Conservation (phyloP, 1,140 invertebrate genomes). For the Drosophila equinoxialis region DNA sequence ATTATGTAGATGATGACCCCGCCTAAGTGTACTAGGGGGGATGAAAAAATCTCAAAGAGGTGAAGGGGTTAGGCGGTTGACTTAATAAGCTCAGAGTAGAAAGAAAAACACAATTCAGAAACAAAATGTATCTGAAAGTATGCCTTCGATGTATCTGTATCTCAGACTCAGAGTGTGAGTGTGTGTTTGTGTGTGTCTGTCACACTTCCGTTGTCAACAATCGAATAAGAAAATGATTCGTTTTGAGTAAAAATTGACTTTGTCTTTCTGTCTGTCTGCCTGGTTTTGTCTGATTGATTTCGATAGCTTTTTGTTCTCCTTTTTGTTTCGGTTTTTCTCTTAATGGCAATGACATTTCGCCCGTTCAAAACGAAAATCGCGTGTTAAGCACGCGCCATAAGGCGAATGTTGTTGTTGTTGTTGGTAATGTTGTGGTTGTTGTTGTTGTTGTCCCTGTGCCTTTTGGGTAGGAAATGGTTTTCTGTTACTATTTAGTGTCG, state of each 20-base stretch:
- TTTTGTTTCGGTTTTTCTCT: slow-evolving; percentile 24
- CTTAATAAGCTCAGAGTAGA: slow-evolving; percentile 1
- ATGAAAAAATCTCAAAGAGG: too few species aligned
- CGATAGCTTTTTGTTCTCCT: slow-evolving; percentile 23
- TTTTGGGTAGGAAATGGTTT: slow-evolving; percentile 67
- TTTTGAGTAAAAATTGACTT: slow-evolving; percentile 4
- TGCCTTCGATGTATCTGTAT: background rate
- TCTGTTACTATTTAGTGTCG: slow-evolving; percentile 58
- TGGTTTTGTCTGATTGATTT: slow-evolving; percentile 3
- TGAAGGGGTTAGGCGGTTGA: slow-evolving; percentile 20
- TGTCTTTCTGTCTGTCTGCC: background rate
- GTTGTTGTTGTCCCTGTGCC: slow-evolving; percentile 16
- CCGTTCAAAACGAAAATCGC: slow-evolving; percentile 26
- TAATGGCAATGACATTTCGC: slow-evolving; percentile 49
- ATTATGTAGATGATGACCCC: slow-evolving; percentile 16
- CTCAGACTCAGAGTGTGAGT: background rate
- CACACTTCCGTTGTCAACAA: slow-evolving; percentile 43
- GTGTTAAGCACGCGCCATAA: slow-evolving; percentile 61
- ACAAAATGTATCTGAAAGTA: slow-evolving; percentile 13
- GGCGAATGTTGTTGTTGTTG: slow-evolving; percentile 19
- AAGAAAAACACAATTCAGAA: background rate
- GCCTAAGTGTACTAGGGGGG: slow-evolving; percentile 8
- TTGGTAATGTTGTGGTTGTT: background rate
- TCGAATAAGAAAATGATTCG: slow-evolving; percentile 31
- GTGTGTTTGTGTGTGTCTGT: slow-evolving; percentile 30